A percentile compares a stretch with the other conserved stretches of the same genome.
Conservation (phyloP, 2,113 vertebrate species). For the Malurus cyaneus region DNA sequence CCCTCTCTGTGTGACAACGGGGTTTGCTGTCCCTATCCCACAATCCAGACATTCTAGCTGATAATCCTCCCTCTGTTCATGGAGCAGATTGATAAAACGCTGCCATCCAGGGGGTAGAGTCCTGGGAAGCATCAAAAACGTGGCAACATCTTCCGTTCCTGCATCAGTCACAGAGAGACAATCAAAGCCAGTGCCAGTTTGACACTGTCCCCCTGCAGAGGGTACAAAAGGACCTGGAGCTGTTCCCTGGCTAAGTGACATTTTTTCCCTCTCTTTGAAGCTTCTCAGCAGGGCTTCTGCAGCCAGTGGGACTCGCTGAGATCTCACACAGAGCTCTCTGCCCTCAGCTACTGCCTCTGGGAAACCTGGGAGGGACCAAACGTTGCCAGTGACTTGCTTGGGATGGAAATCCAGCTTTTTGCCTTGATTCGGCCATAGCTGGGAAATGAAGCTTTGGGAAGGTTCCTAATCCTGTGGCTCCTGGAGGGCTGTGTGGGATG, state of each 20-base stretch:
- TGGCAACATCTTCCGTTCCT: background rate
- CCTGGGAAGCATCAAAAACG: slow-evolving; percentile 7
- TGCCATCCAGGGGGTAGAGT: background rate
- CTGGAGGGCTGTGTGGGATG: background rate
- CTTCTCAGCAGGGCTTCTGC: background rate
- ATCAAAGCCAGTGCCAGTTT: slow-evolving; percentile 26
- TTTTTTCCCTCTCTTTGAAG: background rate
- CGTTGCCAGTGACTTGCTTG: background rate
- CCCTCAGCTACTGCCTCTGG: background rate
- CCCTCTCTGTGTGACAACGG: background rate
- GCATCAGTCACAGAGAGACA: background rate
- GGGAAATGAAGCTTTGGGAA: background rate
- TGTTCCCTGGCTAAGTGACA: background rate
- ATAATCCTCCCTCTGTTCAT: background rate
- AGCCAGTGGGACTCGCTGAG: background rate
- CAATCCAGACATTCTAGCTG: background rate
- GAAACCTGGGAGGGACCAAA: background rate
- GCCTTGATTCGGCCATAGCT: background rate
- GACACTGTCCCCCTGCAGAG: background rate
- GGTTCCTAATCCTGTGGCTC: background rate
- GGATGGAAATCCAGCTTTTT: background rate
- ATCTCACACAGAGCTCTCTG: background rate
- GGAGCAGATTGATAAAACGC: background rate
- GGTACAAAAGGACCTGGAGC: background rate
- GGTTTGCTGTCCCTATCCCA: background rate